Evolutionary conservation across 2,888 invertebrate species (phyloP), one percentile per base, ranked within the genome.

Genomic region (Xanthostigma xanthostigma): DNA sequence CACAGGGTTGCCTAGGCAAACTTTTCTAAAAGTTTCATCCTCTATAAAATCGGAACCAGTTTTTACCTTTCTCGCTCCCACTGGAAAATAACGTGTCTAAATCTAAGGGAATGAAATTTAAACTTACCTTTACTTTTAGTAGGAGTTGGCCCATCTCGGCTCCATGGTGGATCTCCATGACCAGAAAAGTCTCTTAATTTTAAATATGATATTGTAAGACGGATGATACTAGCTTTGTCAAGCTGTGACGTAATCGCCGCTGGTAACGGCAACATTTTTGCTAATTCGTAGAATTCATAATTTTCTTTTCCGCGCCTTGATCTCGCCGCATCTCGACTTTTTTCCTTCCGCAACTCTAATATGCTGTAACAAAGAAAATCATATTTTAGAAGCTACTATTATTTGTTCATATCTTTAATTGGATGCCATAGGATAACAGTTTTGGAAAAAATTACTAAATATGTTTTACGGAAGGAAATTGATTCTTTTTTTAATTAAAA

Each of bases 121-220:
- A 27, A 65, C 78, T 71, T 68, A 89, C 89, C 82, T 82, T 90
- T 90, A 45, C 79, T 76, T 70, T 89, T 89, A 67, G 80, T 84
- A 51, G 81, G 77, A 44, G 83, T 80, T 45, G 84, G 82, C 13
- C 78, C 76, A 59, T 90, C 90, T 41, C 90, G 71, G 60, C 80
- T 87, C 95, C 96, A 96, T 67, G 93, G 93, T 14, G 95, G 95
- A 63, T 95, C 94, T 0, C 95, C 95, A 66, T 93, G 92, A 8
- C 88, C 84, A 51, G 93, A 92, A 72, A 96, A 96, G 70, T 95
- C 92, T 57, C 91, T 75, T 64, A 94, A 75, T 72, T 91, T 92
- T 69, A 94, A 81, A 77, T 91, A 94, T 71, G 90, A 91, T 69
- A 94, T 93, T 64, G 93, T 93, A 68, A 94, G 83, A 69, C 93